Evolutionary conservation across 2,888 invertebrate species (phyloP), one percentile per base, ranked within the genome.

Genomic region (Mechanitis messenoides): DNA sequence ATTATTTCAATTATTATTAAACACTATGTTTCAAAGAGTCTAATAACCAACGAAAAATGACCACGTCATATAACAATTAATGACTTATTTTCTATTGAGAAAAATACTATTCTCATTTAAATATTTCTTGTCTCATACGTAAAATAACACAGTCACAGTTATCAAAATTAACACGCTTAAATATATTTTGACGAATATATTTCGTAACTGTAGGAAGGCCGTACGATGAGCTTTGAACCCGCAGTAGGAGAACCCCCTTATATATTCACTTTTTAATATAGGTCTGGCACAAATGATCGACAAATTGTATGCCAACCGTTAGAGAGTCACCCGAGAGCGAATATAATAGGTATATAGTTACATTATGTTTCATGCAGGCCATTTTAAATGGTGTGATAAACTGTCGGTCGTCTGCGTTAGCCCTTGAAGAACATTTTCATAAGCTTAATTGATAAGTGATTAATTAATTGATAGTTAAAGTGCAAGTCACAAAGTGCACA

Each of bases 401-500:
- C 50, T 31, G 50, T 50, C 50, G 50, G 50, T 50, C 50, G 50
- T 59, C 46, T 64, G 73, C 70, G 50, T 50, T 50, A 50, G 50
- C 50, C 50, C 50, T 50, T 50, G 31, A 28, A 72, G 71, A 73
- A 80, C 78, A 77, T 81, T 74, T 75, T 79, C 82, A 85, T 84
- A 78, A 77, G 84, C 85, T 87, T 87, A 67, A 70, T 75, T 47
- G 47, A 20, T 20, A 20, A 20, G 20, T 20, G 20, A 20, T 20
- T 35, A 35, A 3, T 6, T 35, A 35, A 50, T 50, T 50, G 81
- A 79, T 84, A 81, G 77, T 77, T 78, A 79, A 81, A 78, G 81
- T 82, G 81, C 81, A 80, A 82, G 73, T 81, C 85, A 86, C 84
- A 71, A 80, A 73, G 77, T 80, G 87, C 89, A 89, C 89, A 83